phyloP scores from a whole-genome alignment of 1,140 invertebrate genomes.

The Ylistrum balloti region DNA sequence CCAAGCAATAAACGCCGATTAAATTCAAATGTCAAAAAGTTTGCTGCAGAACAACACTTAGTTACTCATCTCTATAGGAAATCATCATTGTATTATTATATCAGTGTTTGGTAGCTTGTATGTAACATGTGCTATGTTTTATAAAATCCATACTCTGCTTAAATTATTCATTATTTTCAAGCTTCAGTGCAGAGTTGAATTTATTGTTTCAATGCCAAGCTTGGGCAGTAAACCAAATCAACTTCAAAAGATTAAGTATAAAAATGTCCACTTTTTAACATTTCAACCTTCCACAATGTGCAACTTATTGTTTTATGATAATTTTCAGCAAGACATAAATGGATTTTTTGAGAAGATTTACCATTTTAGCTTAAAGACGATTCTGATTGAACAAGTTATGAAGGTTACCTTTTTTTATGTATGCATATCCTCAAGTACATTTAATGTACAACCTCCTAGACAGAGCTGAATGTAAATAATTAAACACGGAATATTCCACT shows the following conservation, averaged over 20 bases:
- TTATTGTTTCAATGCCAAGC: background rate
- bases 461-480: background rate
- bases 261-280: background rate
- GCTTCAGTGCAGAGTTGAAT: background rate
- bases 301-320: background rate
- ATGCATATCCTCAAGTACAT: no score
- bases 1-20: background rate
- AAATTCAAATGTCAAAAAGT: background rate
- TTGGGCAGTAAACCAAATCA: background rate
- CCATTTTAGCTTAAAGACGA: no score
- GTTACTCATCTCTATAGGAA: background rate
- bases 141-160: constrained; percentile 6
- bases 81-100: background rate
- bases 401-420: no score
- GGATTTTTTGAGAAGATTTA: no score
- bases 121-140: background rate
- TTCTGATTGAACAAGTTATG: no score
- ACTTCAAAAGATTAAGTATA: background rate
- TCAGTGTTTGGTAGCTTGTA: background rate
- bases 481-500: background rate
- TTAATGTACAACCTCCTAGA: no score
- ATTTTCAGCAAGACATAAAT: no score
- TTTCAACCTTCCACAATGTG: background rate
- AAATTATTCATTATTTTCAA: constrained; percentile 22
- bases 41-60: background rate